Conservation (phyloP, 2,797 vertebrate genomes). For the Uromys caudimaculatus region DNA sequence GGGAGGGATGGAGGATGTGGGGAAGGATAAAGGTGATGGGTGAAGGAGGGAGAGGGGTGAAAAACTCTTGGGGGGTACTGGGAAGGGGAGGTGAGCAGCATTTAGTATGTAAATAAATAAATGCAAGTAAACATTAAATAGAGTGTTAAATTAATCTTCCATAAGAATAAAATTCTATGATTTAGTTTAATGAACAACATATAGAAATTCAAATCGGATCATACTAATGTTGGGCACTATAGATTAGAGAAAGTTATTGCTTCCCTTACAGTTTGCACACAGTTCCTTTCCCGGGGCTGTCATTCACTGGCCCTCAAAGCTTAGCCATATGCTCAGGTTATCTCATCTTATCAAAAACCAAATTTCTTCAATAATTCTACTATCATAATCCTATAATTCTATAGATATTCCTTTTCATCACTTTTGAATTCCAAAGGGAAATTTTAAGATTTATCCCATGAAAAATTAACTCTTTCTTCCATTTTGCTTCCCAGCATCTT, state of each 20-base stretch:
- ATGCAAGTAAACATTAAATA: not conserved
- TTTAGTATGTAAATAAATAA: not conserved
- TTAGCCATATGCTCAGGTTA: slow-evolving; percentile 27
- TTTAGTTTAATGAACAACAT: slow-evolving; percentile 33
- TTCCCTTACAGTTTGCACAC: slow-evolving; percentile 46
- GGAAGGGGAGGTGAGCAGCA: not conserved
- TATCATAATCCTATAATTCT: slow-evolving; percentile 58
- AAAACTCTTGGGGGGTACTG: not conserved
- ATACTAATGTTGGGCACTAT: not conserved
- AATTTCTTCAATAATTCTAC: slow-evolving; percentile 34
- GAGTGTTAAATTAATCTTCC: not conserved
- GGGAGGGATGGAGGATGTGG: not conserved
- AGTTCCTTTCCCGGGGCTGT: not conserved
- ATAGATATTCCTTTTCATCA: slow-evolving; percentile 54
- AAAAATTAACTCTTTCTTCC: slow-evolving; percentile 56
- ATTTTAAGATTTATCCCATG: slow-evolving; percentile 50
- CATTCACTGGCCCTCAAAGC: not conserved
- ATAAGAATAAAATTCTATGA: slow-evolving; percentile 35
- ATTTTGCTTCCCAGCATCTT: not conserved
- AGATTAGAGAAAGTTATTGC: slow-evolving; percentile 25
- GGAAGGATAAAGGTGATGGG: not conserved
- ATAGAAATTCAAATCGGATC: slow-evolving; percentile 37
- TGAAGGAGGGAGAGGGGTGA: not conserved
- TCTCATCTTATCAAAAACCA: slow-evolving; percentile 24
- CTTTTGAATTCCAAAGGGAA: slow-evolving; percentile 54